Conservation (phyloP, 2,113 vertebrate genomes). For the Hoplias malabaricus region DNA sequence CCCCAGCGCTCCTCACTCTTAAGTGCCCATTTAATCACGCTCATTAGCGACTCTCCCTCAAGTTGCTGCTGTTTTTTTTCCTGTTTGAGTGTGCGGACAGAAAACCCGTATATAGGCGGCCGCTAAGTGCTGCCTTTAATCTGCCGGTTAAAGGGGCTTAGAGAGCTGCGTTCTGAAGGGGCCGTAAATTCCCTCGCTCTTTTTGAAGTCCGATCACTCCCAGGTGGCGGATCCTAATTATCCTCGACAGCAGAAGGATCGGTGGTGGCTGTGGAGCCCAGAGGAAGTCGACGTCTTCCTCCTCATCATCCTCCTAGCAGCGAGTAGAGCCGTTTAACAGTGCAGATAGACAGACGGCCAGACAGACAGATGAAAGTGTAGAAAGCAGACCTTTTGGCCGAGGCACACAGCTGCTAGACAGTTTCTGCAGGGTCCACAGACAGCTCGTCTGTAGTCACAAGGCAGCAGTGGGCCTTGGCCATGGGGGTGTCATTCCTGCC, state of each 20-base stretch:
- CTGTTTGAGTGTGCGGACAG: conserved; percentile 48
- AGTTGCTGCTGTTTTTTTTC: conserved; percentile 29
- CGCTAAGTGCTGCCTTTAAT: conserved; percentile 51
- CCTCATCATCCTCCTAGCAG: conserved; percentile 17
- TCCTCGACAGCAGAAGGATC: conserved; percentile 52
- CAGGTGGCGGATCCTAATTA: conserved; percentile 59
- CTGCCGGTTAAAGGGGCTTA: conserved; percentile 47
- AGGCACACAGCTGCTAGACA: conserved; percentile 13
- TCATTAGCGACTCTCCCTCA: conserved; percentile 50
- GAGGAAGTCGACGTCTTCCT: conserved; percentile 25
- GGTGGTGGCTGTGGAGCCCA: background rate
- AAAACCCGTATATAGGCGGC: conserved; percentile 33
- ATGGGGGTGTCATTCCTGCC: background rate
- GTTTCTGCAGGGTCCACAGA: conserved; percentile 16
- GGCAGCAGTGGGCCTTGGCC: background rate
- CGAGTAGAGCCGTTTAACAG: conserved; percentile 39
- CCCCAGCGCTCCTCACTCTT: conserved; percentile 33
- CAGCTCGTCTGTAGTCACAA: background rate
- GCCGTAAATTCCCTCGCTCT: conserved; percentile 48
- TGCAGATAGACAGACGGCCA: conserved; percentile 32
- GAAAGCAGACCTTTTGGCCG: conserved; percentile 3
- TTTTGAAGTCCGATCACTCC: conserved; percentile 53
- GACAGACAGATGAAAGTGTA: conserved; percentile 48
- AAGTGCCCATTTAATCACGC: conserved; percentile 49
- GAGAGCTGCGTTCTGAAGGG: conserved; percentile 33